phyloP scores from a whole-genome alignment of 1,140 invertebrate genomes.

The Schmidtea mediterranea region DNA sequence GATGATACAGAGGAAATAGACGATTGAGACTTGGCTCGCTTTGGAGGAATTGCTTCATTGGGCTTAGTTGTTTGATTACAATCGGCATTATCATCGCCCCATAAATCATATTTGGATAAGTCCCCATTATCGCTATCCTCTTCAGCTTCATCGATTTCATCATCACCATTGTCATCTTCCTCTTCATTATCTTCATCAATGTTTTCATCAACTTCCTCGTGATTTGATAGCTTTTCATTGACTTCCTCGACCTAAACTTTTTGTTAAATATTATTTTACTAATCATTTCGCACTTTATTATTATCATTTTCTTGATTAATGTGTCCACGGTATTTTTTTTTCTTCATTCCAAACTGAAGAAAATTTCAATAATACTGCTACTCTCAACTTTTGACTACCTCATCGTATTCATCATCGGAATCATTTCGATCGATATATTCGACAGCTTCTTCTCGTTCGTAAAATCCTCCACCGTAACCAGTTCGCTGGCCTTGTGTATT shows the following conservation, averaged over 20 bases:
- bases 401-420: conserved; percentile 20
- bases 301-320: background rate
- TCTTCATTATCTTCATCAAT: background rate
- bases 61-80: background rate
- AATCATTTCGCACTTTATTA: background rate
- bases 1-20: background rate
- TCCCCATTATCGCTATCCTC: background rate
- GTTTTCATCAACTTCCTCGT: too few relatives aligned
- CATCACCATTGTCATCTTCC: background rate
- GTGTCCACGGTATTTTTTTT: conserved; percentile 31
- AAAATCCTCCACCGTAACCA: conserved; percentile 24
- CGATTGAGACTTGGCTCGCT: background rate
- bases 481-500: background rate
- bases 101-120: background rate
- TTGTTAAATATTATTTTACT: background rate
- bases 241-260: too few relatives aligned
- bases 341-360: conserved; percentile 48
- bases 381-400: conserved; percentile 12
- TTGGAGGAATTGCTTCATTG: background rate
- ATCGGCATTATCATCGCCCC: conserved; percentile 3
- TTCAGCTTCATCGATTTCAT: background rate
- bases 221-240: too few relatives aligned
- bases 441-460: conserved; percentile 23
- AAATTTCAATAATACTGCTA: conserved; percentile 6
- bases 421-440: conserved; percentile 18